phyloP scores from a whole-genome alignment of 2,797 vertebrate genomes.

The Triplophysa yarkandensis region DNA sequence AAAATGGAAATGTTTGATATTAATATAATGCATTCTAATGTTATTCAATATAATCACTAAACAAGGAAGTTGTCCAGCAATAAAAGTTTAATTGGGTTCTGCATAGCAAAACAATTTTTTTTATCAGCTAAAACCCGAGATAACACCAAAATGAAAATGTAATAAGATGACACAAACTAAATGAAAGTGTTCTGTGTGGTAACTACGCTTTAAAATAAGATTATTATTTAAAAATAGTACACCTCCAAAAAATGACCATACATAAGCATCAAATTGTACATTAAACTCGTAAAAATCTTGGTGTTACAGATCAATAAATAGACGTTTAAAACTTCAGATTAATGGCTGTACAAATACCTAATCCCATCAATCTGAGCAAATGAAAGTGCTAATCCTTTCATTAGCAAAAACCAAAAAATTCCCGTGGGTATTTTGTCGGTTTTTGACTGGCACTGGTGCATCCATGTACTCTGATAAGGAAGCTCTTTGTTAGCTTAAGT shows the following conservation, averaged over 20 bases:
- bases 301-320: no score
- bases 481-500: conserved; percentile 16
- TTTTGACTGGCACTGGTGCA: conserved; percentile 20
- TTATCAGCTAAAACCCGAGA: conserved; percentile 32
- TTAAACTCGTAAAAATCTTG: no score
- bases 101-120: conserved; percentile 46
- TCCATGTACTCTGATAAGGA: conserved; percentile 21
- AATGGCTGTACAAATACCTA: not conserved
- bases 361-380: not conserved
- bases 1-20: conserved; percentile 11
- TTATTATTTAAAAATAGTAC: no score
- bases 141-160: conserved; percentile 40
- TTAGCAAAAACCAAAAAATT: conserved; percentile 2
- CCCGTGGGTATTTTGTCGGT: conserved; percentile 30
- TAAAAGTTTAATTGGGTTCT: conserved; percentile 49
- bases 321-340: not conserved
- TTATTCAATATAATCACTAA: conserved; percentile 7
- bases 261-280: no score
- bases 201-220: no score
- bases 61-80: conserved; percentile 19
- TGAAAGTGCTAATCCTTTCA: conserved; percentile 13
- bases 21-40: conserved; percentile 1
- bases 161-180: not conserved
- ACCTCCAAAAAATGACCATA: no score
- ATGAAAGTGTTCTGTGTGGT: no score